Evolutionary conservation across 2,113 vertebrate species (phyloP).

Genomic region (Albula glossodonta): DNA sequence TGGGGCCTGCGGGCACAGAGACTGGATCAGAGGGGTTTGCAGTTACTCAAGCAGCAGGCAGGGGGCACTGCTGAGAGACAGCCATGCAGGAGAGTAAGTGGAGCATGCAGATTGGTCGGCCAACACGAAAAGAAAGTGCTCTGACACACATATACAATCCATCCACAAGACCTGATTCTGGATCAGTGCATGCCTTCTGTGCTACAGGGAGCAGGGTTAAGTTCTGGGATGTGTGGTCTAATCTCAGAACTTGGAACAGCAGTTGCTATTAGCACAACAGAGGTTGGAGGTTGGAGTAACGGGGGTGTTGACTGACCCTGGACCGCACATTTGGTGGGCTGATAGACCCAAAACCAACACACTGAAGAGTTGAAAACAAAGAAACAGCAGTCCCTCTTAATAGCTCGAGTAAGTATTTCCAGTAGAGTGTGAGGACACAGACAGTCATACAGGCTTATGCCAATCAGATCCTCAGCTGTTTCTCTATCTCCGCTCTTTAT

Average conservation of each 20-base stretch:
- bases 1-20: constrained; percentile 73
- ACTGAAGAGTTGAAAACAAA: not conserved
- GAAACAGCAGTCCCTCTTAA: constrained; percentile 16
- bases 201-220: no score
- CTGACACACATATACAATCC: not conserved
- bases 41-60: not conserved
- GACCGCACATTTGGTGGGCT: not conserved
- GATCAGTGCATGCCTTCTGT: no score
- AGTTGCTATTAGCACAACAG: no score
- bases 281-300: no score
- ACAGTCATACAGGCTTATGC: not conserved
- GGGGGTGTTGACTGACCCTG: no score
- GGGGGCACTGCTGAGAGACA: not conserved
- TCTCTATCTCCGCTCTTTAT: not conserved
- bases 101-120: constrained; percentile 5
- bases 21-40: not conserved
- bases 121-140: not conserved
- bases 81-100: constrained; percentile 24
- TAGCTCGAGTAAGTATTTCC: not conserved
- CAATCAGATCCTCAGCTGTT: not conserved
- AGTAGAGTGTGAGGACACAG: not conserved
- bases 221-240: no score
- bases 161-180: not conserved
- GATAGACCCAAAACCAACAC: not conserved
- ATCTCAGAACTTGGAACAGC: no score